Evolutionary conservation across 2,113 vertebrate genomes (phyloP).

Genomic region (Rana temporaria): DNA sequence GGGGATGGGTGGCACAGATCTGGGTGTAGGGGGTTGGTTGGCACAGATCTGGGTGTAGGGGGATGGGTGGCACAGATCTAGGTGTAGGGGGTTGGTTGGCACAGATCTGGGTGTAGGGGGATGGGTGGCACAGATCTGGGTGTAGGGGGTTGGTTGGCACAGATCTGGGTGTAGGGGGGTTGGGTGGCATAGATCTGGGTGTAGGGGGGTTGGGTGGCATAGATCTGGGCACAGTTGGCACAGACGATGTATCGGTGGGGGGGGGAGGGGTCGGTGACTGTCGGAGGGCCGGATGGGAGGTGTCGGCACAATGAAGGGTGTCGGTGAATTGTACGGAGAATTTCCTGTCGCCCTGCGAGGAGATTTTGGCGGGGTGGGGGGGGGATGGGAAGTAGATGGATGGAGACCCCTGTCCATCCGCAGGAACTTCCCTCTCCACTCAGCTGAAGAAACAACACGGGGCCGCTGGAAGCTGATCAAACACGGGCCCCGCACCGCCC

Average conservation of each 20-base stretch:
- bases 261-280: background rate
- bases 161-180: background rate
- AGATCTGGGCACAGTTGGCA: background rate
- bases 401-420: background rate
- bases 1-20: too few relatives aligned
- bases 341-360: background rate
- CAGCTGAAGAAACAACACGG: too few relatives aligned
- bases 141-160: background rate
- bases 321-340: background rate
- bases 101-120: background rate
- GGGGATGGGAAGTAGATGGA: background rate
- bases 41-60: too few relatives aligned
- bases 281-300: slow-evolving; percentile 20
- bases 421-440: background rate
- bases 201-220: too few relatives aligned
- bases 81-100: too few relatives aligned
- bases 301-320: background rate
- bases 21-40: too few relatives aligned
- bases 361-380: background rate
- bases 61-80: too few relatives aligned
- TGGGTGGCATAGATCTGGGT: too few relatives aligned
- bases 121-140: too few relatives aligned
- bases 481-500: too few relatives aligned
- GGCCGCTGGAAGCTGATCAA: too few relatives aligned
- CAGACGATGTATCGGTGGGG: too few relatives aligned